Base-by-base conservation (phyloP, 2,888 invertebrate species). In the Dysmachus trigonus region DNA sequence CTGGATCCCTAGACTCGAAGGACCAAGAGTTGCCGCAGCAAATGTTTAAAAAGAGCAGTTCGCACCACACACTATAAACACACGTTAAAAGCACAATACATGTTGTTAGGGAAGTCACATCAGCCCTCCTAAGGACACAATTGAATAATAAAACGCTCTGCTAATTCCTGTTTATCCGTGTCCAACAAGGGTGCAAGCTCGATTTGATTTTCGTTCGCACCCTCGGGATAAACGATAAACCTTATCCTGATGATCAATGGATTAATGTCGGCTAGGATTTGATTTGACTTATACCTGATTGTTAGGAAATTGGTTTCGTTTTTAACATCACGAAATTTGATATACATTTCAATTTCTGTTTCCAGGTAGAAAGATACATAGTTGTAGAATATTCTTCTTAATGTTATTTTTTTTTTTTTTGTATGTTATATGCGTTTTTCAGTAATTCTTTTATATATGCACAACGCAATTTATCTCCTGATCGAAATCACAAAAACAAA, bases 121-220 rank as follows among this genome's bases (percentile, higher is more conserved):
- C 62, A 82, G 35, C 81, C 53, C 81, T 62, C 53, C 27, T 33
- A 35, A 33, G 62, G 62, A 41, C 38, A 22, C 62, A 62, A 82
- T 82, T 82, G 35, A 82, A 82, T 82, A 33, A 82, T 82, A 82
- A 82, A 82, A 62, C 81, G 81, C 81, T 82, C 62, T 35, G 81
- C 81, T 82, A 82, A 82, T 82, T 62, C 81, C 81, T 62, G 62
- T 62, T 82, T 82, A 77, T 82, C 35, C 62, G 33, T 62, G 62
- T 82, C 81, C 81, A 33, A 62, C 81, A 62, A 82, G 81, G 53
- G 31, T 62, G 62, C n/a, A 82, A n/a, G 22, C 33, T 33, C 51
- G 81, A 53, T 82, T 82, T 62, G 31, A 82, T 13, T 18, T 33
- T 33, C 81, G 53, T 82, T 62, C 62, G 30, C 81, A n/a, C 35